Evolutionary conservation across 1,140 invertebrate species (phyloP), one percentile per base, ranked within the genome.

Genomic region (Oncopodura yosiiana): DNA sequence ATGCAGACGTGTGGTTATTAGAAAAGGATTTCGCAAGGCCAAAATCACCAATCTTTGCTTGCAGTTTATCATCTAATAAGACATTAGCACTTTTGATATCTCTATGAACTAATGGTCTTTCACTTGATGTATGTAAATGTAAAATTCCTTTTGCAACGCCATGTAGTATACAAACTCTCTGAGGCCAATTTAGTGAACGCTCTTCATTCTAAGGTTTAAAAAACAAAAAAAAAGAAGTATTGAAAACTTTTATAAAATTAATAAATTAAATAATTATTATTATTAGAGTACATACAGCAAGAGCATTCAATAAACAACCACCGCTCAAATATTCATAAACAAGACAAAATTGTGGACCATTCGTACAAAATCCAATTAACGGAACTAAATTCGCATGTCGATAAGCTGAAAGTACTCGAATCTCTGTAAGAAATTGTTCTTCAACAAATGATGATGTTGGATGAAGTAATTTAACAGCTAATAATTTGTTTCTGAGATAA

Each of bases 11-110:
- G 11, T 65, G 57, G 29, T 64, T 66, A 32, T 52, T 62, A 11
- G 78, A 71, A 37, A 78, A 70, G 36, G 75, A 67, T 61, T 78
- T 75, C 0, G 79, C 77, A 36, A 84, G 70, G 1, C 83, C 83
- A 76, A 86, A 86, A 70, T 86, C 83, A 62, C 81, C 81, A 27
- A 86, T 67, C 73, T 82, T 86, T 2, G 82, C 77, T 21, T 73
- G 69, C 63, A 76, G 75, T 46, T 77, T 68, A 42, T 69, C 69
- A 65, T 81, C 81, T 11, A 86, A 66, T 24, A 86, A 68, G 67
- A 86, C 80, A 70, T 87, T 87, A 2, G 82, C 81, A 69, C 77
- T 80, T 71, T 87, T 86, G 16, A 87, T 77, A 71, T 87, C 84
- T 53, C 83, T 72, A 67, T 87, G 83, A 56, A 86, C 77, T 18